Base-by-base conservation (phyloP, 2,888 invertebrate genomes). In the Volucella bombylans region DNA sequence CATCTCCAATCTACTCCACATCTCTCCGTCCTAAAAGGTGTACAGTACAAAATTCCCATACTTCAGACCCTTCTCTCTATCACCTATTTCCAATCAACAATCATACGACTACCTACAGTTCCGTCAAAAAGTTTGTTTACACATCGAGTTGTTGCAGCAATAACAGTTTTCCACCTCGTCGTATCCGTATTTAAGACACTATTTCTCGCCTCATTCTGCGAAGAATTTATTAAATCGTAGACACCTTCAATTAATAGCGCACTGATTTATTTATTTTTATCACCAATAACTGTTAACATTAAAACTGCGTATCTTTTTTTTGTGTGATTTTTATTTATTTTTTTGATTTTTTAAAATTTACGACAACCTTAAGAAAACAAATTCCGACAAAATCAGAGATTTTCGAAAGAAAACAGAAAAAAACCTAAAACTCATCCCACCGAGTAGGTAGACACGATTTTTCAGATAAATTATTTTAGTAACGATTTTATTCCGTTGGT, bases 211-310 rank as follows among this genome's bases (percentile, higher is more conserved):
- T 52, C 47, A 54, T 59, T 65, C 57, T 50, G 39, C 15, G 62
- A 81, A 47, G 57, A 72, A 81, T 85, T 85, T 85, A 85, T 85
- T 77, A 68, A 68, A 77, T 49, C 71, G 72, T 77, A 67, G 72
- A 76, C 85, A 85, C 57, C 68, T 76, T 67, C 85, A 85, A 85
- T 85, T 85, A 85, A 81, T 85, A 81, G 79, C 59, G 57, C 79
- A 65, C 72, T 79, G 79, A 79, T 79, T 79, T 78, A 83, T 80
- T 74, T 72, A 83, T 79, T 71, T 83, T 83, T 80, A 83, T 83
- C 83, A 71, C 65, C 83, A 83, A 83, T 83, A 80, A 80, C 79
- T 83, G 83, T 83, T 83, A 80, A 50, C 71, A 71, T 83, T 74
- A 74, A 23, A 79, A 74, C 65, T 79, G 79, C 73, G 79, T 83